Percentiles rank a stretch among this genome's conserved stretches.
phyloP scores from a whole-genome alignment of 1,140 invertebrate genomes.

The Proctacanthus coquilletti region DNA sequence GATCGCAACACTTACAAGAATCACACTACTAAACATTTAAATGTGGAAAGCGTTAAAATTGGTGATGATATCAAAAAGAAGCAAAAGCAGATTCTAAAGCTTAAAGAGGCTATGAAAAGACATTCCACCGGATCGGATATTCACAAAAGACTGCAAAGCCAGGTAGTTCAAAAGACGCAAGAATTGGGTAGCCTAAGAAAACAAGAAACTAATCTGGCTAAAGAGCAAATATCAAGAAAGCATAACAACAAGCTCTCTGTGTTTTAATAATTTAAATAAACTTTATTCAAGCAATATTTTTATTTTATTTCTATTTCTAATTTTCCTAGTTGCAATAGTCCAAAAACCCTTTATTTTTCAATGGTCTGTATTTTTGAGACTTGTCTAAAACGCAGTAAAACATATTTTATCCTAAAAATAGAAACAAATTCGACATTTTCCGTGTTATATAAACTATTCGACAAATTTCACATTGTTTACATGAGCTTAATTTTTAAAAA shows the following conservation, averaged over 20 bases:
- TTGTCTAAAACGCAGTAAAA: no score
- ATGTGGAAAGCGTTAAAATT: conserved; percentile 57
- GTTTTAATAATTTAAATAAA: no score
- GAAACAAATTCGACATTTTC: no score
- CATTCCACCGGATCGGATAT: conserved; percentile 39
- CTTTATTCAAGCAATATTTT: no score
- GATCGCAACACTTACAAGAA: conserved; percentile 34
- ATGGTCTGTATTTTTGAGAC: no score
- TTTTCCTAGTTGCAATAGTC: no score
- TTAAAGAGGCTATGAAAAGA: conserved; percentile 44
- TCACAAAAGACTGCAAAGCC: conserved; percentile 39
- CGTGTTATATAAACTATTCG: no score
- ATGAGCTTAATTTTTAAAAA: no score
- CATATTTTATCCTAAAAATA: no score
- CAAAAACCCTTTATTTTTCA: no score
- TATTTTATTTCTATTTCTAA: no score
- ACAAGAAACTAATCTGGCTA: conserved; percentile 43
- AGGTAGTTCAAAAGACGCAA: conserved; percentile 42
- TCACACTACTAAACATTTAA: conserved; percentile 48
- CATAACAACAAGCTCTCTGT: conserved; percentile 49
- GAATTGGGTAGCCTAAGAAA: conserved; percentile 41
- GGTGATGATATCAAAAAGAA: conserved; percentile 51
- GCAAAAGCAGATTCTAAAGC: conserved; percentile 47
- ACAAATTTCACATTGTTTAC: no score
- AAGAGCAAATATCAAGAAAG: conserved; percentile 52